A percentile compares a stretch with the other conserved stretches of the same genome.
Conservation (phyloP, 2,797 vertebrate species). For the Mormyrops attenuatus region DNA sequence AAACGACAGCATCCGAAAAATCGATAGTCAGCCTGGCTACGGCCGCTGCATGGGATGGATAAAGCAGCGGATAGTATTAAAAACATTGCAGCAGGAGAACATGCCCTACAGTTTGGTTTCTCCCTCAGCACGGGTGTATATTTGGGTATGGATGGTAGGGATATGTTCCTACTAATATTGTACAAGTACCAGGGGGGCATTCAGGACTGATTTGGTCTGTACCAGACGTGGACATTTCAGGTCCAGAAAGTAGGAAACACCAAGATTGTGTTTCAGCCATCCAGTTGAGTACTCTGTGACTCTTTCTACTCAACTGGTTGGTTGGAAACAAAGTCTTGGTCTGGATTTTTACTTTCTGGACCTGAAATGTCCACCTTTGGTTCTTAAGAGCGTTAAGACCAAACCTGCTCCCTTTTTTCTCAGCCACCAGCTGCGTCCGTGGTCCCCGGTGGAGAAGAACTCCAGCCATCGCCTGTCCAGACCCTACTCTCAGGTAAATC, state of each 20-base stretch:
- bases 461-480: conserved; percentile 53
- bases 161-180: background rate
- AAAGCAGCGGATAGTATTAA: background rate
- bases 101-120: background rate
- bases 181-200: background rate
- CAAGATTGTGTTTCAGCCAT: background rate
- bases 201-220: background rate
- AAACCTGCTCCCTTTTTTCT: conserved; percentile 18
- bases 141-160: background rate
- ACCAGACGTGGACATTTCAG: background rate
- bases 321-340: background rate
- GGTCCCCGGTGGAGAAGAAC: conserved; percentile 63
- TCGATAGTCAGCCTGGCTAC: background rate
- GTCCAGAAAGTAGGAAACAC: background rate
- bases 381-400: background rate
- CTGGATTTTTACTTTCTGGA: background rate
- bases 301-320: background rate
- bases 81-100: background rate
- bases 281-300: background rate
- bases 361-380: background rate
- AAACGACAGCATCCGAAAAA: background rate
- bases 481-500: conserved; percentile 65
- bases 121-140: background rate
- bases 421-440: conserved; percentile 59
- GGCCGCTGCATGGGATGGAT: background rate